A percentile compares a stretch with the other conserved stretches of the same genome.
These are phyloP conservation scores for Synanthedon vespiformis DNA, from an alignment of 2,888 invertebrate species.

Conservation along the genomic window DNA sequence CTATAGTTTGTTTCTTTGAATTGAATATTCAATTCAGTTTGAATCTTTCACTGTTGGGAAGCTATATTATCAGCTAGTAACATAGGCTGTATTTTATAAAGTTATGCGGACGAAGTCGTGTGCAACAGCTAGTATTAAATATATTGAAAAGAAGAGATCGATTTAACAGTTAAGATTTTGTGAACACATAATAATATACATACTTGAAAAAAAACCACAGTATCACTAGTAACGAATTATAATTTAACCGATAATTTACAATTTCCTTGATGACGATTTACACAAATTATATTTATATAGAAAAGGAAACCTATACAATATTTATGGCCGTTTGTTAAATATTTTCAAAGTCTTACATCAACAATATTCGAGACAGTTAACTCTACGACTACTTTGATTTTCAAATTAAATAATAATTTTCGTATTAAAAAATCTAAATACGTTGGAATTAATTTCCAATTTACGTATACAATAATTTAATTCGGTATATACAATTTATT, in stretches of 20 bases:
- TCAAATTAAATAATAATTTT: conserved; percentile 6
- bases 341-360: not conserved
- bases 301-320: not conserved
- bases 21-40: no score
- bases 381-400: not conserved
- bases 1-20: no score
- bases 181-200: no score
- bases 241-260: conserved; percentile 47
- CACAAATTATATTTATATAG: conserved; percentile 3
- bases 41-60: no score
- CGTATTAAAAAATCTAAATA: conserved; percentile 36
- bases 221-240: conserved; percentile 41
- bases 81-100: no score
- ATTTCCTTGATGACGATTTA: conserved; percentile 9
- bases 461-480: conserved; percentile 48
- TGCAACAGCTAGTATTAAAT: no score
- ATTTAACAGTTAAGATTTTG: not conserved
- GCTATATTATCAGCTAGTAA: no score
- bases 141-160: not conserved
- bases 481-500: conserved; percentile 17
- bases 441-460: conserved; percentile 15
- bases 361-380: not conserved
- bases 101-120: no score
- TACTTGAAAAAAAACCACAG: not conserved
- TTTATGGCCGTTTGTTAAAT: not conserved